A percentile compares a stretch with the other conserved stretches of the same genome.
phyloP scores from a whole-genome alignment of 2,888 invertebrate species.

The Elysia crispata region DNA sequence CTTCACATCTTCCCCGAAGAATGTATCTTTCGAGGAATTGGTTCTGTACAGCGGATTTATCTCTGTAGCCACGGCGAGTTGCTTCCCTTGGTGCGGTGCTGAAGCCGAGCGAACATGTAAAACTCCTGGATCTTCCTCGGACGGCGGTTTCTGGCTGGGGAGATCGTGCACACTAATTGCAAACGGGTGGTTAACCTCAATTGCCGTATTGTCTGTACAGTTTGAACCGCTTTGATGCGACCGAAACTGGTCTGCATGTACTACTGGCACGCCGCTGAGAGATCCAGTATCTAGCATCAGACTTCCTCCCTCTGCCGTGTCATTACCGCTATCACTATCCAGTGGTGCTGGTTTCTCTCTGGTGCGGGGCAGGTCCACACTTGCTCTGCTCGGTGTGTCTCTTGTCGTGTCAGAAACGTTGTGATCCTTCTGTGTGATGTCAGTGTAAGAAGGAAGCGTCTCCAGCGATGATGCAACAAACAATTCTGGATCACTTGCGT shows the following conservation, averaged over 20 bases:
- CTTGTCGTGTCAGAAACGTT: neutral
- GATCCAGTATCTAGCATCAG: neutral
- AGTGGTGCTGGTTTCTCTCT: no score
- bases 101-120: slow-evolving; percentile 70
- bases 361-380: no score
- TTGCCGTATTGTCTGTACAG: slow-evolving; percentile 32
- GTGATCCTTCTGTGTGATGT: neutral
- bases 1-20: slow-evolving; percentile 54
- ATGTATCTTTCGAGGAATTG: slow-evolving; percentile 64
- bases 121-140: slow-evolving; percentile 52
- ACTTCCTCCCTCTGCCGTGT: no score
- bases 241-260: neutral
- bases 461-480: slow-evolving; percentile 43
- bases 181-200: slow-evolving; percentile 27
- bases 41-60: slow-evolving; percentile 51
- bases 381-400: neutral
- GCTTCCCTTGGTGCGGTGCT: slow-evolving; percentile 57
- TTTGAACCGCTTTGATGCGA: slow-evolving; percentile 21
- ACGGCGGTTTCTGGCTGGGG: slow-evolving; percentile 44
- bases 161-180: slow-evolving; percentile 49
- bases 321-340: no score
- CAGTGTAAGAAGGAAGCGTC: slow-evolving; percentile 42
- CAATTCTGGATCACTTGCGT: no score
- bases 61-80: slow-evolving; percentile 14
- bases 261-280: neutral